Conservation (phyloP, 2,797 vertebrate genomes). For the Rhinoraja longicauda region DNA sequence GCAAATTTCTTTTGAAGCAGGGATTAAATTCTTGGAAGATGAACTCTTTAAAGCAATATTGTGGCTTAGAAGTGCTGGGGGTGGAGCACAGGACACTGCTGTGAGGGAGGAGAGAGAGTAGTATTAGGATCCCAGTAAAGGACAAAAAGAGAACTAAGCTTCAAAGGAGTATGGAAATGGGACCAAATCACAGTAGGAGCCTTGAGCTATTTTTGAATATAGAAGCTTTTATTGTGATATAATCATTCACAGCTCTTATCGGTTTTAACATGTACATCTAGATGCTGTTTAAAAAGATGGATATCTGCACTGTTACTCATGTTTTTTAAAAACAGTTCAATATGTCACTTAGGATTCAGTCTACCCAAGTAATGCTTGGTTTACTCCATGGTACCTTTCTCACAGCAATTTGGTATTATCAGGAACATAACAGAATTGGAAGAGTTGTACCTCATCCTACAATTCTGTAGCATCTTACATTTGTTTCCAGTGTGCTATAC, state of each 20-base stretch:
- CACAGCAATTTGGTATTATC: not conserved
- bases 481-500: not conserved
- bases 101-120: not conserved
- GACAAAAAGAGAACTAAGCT: not conserved
- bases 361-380: not conserved
- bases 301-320: not conserved
- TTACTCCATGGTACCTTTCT: not conserved
- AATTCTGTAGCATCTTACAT: not conserved
- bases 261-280: not conserved
- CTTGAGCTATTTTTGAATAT: not conserved
- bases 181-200: not conserved
- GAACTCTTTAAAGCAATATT: not conserved
- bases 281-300: not conserved
- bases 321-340: not conserved
- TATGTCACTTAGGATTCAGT: not conserved
- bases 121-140: not conserved
- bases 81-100: not conserved
- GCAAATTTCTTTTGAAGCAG: conserved; percentile 21
- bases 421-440: not conserved
- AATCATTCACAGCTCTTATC: not conserved
- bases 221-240: not conserved
- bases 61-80: not conserved
- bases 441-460: not conserved
- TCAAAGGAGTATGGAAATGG: not conserved
- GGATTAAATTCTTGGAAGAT: conserved; percentile 12